Evolutionary conservation across 2,888 invertebrate genomes (phyloP).

Genomic region (Cephalotes varians): DNA sequence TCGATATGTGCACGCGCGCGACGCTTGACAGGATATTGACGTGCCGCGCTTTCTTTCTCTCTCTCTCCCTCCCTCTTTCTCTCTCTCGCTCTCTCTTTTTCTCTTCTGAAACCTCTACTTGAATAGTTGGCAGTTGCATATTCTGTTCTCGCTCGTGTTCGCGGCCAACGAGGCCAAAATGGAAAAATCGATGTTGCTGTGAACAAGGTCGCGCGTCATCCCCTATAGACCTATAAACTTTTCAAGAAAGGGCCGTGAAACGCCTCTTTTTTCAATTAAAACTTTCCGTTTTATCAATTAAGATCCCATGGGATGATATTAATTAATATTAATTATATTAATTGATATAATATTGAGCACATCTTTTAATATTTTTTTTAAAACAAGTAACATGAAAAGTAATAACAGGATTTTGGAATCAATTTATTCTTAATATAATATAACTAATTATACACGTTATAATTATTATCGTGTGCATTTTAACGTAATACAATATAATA

Average conservation of each 20-base stretch:
- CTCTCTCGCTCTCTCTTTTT: background rate
- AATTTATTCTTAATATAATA: background rate
- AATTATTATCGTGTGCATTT: background rate
- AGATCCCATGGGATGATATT: background rate
- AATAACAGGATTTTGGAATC: background rate
- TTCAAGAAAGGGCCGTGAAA: background rate
- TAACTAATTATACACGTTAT: background rate
- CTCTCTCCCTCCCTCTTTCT: background rate
- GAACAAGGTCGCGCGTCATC: conserved; percentile 46
- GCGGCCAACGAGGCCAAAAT: conserved; percentile 33
- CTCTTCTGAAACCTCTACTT: background rate
- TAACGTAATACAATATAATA: background rate
- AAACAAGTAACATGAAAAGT: background rate
- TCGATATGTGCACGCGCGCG: conserved; percentile 42
- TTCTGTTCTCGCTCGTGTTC: conserved; percentile 5
- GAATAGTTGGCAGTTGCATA: conserved; percentile 9
- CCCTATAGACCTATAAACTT: conserved; percentile 14
- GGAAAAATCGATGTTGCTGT: conserved; percentile 37
- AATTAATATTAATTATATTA: too few relatives aligned
- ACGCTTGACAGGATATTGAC: conserved; percentile 46
- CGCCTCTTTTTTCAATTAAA: background rate
- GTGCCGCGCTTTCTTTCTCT: background rate
- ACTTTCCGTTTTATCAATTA: background rate
- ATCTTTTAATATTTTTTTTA: background rate
- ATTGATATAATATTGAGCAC: background rate